Base-by-base conservation (phyloP, 2,888 invertebrate genomes). In the Crematogaster levior region DNA sequence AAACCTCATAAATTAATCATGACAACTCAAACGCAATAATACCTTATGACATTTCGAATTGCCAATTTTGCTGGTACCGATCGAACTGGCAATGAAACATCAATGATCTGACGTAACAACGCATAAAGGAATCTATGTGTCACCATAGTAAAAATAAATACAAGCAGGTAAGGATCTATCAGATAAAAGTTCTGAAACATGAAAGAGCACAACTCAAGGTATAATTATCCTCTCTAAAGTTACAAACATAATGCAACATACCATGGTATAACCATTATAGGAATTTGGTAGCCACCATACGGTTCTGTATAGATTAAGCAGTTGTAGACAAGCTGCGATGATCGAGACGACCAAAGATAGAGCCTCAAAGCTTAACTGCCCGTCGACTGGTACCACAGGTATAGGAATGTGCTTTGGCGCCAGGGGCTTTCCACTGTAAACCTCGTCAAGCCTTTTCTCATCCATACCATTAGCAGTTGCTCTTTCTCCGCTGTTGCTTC, bases 261-360 rank as follows among this genome's bases (percentile, higher is more conserved):
- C 99, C 96, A 99, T 96, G 83, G 98, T 97, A 93, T 98, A 97
- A 91, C 96, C 97, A 83, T 97, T 97, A 93, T 98, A 97, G 0
- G 99, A 98, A 93, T 99, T 97, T 0, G 99, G 98, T 74, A 99
- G 94, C 99, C 99, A 99, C 99, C 99, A 99, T 18, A 98, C 97
- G 2, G 98, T 99, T 89, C 98, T 96, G 93, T 99, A 99, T 51
- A 99, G 96, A 95, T 99, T 98, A 58, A 99, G 95, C 93, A 99
- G 98, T 95, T 99, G 99, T 80, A 99, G 95, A 77, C 97, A 97
- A 30, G 98, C 97, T 0, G 97, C 97, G 60, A 97, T 96, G 37
- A 97, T 94, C 0, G 97, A 97, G 93, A 98, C 98, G 15, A 97
- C 94, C 93, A 98, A 97, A 93, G 98, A 97, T 92, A 98, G 96